These are phyloP conservation scores for Apamea epomidion DNA, from an alignment of 2,888 invertebrate genomes.

Conservation along the genomic window DNA sequence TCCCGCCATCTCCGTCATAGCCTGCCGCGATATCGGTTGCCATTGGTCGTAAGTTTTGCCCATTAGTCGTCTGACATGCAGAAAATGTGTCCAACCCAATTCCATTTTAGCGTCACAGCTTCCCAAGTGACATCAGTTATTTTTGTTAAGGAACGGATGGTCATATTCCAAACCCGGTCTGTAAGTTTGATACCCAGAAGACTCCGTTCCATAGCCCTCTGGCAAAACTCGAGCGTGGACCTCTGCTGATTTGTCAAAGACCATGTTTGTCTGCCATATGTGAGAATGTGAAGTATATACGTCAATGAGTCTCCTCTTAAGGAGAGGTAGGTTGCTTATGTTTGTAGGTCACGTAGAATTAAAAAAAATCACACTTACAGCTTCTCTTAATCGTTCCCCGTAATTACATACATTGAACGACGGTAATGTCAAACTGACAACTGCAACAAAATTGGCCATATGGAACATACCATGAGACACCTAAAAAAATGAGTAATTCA, in stretches of 20 bases:
- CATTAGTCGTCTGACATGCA: not conserved
- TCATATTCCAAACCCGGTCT: not conserved
- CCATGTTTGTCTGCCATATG: not conserved
- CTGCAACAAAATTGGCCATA: constrained; percentile 70
- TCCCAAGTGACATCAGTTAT: not conserved
- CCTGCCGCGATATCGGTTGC: not conserved
- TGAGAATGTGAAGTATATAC: not conserved
- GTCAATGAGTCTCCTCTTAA: not conserved
- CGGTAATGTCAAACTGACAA: constrained; percentile 65
- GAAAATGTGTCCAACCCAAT: not conserved
- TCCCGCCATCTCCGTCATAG: not conserved
- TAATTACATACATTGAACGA: constrained; percentile 76
- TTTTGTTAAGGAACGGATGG: not conserved
- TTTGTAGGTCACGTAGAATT: not conserved
- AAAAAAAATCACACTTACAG: constrained; percentile 66
- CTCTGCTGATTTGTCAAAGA: not conserved
- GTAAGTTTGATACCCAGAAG: not conserved
- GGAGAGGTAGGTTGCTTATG: not conserved
- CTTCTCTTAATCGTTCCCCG: constrained; percentile 71
- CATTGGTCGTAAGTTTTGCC: not conserved
- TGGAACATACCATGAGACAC: constrained; percentile 65
- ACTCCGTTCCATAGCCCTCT: not conserved
- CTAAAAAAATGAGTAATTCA: constrained; percentile 49
- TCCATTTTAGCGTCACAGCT: not conserved
- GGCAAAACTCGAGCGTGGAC: not conserved